These are phyloP conservation scores for Corvus cornix DNA, from an alignment of 2,113 vertebrate genomes.

Conservation along the genomic window DNA sequence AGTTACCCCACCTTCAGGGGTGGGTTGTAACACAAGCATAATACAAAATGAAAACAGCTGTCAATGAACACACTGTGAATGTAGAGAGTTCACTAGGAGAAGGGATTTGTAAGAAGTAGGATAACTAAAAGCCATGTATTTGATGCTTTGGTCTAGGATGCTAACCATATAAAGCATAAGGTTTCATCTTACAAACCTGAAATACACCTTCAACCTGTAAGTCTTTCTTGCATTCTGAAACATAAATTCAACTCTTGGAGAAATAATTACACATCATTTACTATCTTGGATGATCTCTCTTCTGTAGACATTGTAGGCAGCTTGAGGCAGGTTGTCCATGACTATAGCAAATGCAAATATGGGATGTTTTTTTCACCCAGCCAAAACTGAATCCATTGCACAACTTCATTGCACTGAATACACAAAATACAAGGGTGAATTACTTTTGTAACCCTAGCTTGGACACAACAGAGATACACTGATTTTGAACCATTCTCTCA, in stretches of 20 bases:
- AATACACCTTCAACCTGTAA: neutral
- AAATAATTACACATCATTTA: neutral
- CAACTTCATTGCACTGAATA: neutral
- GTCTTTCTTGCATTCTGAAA: neutral
- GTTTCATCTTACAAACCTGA: neutral
- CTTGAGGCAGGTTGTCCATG: neutral
- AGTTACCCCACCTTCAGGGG: neutral
- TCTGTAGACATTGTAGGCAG: neutral
- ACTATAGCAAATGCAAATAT: neutral
- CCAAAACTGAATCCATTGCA: neutral
- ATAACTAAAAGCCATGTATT: neutral
- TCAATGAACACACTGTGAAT: neutral
- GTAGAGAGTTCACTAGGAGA: neutral
- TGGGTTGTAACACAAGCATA: neutral
- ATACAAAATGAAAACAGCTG: neutral
- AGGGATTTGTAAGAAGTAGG: neutral
- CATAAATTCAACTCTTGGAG: neutral
- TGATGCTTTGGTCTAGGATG: neutral
- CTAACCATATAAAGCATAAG: neutral
- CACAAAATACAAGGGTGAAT: neutral
- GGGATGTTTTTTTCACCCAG: neutral
- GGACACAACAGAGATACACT: neutral
- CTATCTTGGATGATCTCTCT: neutral
- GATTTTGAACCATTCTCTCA: neutral
- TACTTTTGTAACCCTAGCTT: neutral